Percentiles rank a stretch among this genome's conserved stretches.
phyloP scores from a whole-genome alignment of 92 coral and sea anemone genomes.

The Pocillopora meandrina region DNA sequence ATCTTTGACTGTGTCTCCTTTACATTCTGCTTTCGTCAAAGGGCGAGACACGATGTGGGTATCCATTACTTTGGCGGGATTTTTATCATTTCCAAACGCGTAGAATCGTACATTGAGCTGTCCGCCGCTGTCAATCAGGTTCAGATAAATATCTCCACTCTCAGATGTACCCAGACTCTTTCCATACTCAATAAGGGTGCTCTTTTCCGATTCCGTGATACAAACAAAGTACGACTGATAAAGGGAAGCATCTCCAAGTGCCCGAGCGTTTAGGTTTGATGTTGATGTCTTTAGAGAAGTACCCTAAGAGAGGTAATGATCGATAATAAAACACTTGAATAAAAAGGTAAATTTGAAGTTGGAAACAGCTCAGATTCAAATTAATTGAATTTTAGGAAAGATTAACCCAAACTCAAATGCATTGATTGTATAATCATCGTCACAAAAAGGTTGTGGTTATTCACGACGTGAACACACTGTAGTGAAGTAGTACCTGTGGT shows the following conservation, averaged over 20 bases:
- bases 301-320: constrained; percentile 1
- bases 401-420: no score
- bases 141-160: constrained; percentile 22
- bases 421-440: no score
- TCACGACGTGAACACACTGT: no score
- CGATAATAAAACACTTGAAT: not conserved
- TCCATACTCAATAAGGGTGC: constrained; percentile 18
- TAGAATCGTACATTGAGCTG: constrained; percentile 20
- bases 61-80: constrained; percentile 29
- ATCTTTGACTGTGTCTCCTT: constrained; percentile 28
- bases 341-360: not conserved
- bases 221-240: constrained; percentile 48
- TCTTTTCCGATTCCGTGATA: not conserved
- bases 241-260: constrained; percentile 33
- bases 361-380: no score
- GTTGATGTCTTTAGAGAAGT: constrained; percentile 3
- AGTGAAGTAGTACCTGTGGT: no score
- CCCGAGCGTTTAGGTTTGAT: constrained; percentile 26
- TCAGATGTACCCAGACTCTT: constrained; percentile 18
- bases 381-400: no score
- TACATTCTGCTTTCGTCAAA: constrained; percentile 10
- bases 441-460: no score
- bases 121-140: constrained; percentile 12
- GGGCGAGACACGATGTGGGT: constrained; percentile 22
- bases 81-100: constrained; percentile 21